Percentiles rank a stretch among this genome's conserved stretches.
These are phyloP conservation scores for Ceryle rudis DNA, from an alignment of 2,797 vertebrate genomes.

Conservation along the genomic window DNA sequence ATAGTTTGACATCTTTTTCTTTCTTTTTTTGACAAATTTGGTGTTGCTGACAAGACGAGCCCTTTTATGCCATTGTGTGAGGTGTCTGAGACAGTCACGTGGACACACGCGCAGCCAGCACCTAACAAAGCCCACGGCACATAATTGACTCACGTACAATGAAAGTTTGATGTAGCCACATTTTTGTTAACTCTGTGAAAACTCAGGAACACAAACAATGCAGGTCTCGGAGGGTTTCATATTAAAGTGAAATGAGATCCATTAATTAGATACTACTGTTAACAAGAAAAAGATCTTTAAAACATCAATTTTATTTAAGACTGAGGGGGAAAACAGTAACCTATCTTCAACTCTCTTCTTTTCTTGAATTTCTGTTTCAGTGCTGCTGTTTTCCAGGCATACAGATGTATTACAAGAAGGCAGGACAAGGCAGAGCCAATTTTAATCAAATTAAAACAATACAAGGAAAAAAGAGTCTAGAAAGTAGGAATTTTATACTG, in stretches of 20 bases:
- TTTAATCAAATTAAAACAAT: not conserved
- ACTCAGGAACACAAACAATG: conserved; percentile 8
- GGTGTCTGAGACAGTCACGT: conserved; percentile 65
- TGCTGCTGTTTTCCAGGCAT: not conserved
- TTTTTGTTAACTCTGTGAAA: conserved; percentile 63
- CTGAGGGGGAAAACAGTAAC: not conserved
- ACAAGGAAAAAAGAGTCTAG: accelerated
- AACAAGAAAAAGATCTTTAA: not conserved
- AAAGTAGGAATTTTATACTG: not conserved
- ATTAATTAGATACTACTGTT: not conserved
- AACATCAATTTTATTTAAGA: not conserved
- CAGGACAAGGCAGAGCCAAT: not conserved
- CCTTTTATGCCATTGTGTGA: conserved; percentile 60
- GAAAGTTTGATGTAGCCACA: conserved; percentile 65
- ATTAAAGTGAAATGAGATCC: not conserved
- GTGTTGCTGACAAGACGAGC: conserved; percentile 57
- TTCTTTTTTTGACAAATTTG: not conserved
- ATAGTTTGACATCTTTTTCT: conserved; percentile 1
- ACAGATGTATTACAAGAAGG: not conserved
- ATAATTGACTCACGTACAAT: conserved; percentile 40
- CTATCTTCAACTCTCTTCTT: not conserved
- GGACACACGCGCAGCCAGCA: not conserved
- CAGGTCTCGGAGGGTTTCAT: not conserved
- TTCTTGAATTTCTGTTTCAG: not conserved
- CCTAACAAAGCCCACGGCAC: conserved; percentile 54